Percentiles rank a stretch among this genome's conserved stretches.
phyloP scores from a whole-genome alignment of 2,797 vertebrate genomes.

The Lepilemur septentrionalis region DNA sequence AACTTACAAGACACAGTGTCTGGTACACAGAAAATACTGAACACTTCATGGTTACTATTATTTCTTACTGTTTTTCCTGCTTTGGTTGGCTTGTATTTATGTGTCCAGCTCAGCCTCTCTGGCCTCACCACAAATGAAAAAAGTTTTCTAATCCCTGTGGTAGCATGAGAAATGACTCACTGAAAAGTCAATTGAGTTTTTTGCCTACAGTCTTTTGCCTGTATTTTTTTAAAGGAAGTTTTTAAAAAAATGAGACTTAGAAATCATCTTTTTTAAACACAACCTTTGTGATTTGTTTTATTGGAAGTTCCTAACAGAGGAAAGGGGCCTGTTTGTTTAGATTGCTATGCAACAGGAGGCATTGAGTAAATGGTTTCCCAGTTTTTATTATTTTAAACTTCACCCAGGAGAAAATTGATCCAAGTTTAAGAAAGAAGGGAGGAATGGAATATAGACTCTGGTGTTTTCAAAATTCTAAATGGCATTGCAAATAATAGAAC shows the following conservation, averaged over 20 bases:
- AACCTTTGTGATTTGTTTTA: conserved; percentile 65
- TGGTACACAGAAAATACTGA: neutral
- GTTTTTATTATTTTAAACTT: conserved; percentile 76
- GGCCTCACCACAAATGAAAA: neutral
- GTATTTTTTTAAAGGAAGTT: neutral
- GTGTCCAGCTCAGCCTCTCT: neutral
- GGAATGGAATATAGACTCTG: neutral
- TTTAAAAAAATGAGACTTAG: neutral
- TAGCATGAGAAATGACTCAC: conserved; percentile 15
- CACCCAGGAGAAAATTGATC: conserved; percentile 65
- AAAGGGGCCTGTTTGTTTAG: conserved; percentile 72
- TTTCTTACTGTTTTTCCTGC: neutral
- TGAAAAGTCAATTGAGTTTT: conserved; percentile 14
- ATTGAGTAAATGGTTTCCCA: conserved; percentile 59
- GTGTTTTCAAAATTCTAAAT: conserved; percentile 34
- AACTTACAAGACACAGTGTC: neutral
- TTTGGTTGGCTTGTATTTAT: neutral
- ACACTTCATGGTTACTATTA: neutral
- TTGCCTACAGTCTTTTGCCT: conserved; percentile 7
- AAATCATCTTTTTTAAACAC: conserved; percentile 59
- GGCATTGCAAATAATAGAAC: neutral
- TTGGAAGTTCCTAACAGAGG: conserved; percentile 53
- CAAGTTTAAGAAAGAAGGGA: conserved; percentile 60
- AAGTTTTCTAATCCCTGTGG: neutral
- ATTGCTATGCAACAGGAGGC: conserved; percentile 73